Evolutionary conservation across 2,888 invertebrate genomes (phyloP).

Genomic region (Steinernema carpocapsae): DNA sequence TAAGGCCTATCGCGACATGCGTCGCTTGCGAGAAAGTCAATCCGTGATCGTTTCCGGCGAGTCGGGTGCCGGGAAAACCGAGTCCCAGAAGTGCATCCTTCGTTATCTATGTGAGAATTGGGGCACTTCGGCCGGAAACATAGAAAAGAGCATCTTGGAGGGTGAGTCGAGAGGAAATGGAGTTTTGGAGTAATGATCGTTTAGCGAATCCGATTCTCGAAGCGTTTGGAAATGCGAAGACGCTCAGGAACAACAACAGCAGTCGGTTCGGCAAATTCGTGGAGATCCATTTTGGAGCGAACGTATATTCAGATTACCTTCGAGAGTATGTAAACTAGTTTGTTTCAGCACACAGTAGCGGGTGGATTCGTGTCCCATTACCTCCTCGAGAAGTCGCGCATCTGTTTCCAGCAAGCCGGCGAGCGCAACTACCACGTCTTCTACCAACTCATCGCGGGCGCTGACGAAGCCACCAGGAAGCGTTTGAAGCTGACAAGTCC

Average conservation of each 20-base stretch:
- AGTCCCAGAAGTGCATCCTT: slow-evolving; percentile 95
- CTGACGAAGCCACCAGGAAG: slow-evolving; percentile 80
- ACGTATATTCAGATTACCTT: slow-evolving; percentile 71
- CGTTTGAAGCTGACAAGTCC: slow-evolving; percentile 74
- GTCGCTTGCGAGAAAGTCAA: slow-evolving; percentile 87
- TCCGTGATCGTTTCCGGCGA: slow-evolving; percentile 94
- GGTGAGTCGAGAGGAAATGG: slow-evolving; percentile 25
- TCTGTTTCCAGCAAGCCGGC: slow-evolving; percentile 84
- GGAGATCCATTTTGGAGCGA: slow-evolving; percentile 92
- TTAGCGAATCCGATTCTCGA: slow-evolving; percentile 68
- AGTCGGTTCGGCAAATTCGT: slow-evolving; percentile 98
- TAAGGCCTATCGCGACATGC: slow-evolving; percentile 96
- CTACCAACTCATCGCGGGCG: slow-evolving; percentile 92
- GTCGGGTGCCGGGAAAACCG: slow-evolving; percentile 87
- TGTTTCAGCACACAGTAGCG: slow-evolving; percentile 78
- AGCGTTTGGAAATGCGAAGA: slow-evolving; percentile 76
- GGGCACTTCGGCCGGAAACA: slow-evolving; percentile 84
- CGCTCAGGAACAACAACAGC: slow-evolving; percentile 95
- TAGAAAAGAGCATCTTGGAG: slow-evolving; percentile 92
- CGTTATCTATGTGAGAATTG: slow-evolving; percentile 89
- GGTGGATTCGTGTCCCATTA: slow-evolving; percentile 98
- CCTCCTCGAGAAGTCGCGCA: slow-evolving; percentile 86
- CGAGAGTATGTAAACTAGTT: background rate
- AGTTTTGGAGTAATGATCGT: slow-evolving; percentile 12
- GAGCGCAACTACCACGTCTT: slow-evolving; percentile 98